A percentile compares a stretch with the other conserved stretches of the same genome.
phyloP scores from a whole-genome alignment of 2,797 vertebrate genomes.

The Sebastes kiyomatsui region DNA sequence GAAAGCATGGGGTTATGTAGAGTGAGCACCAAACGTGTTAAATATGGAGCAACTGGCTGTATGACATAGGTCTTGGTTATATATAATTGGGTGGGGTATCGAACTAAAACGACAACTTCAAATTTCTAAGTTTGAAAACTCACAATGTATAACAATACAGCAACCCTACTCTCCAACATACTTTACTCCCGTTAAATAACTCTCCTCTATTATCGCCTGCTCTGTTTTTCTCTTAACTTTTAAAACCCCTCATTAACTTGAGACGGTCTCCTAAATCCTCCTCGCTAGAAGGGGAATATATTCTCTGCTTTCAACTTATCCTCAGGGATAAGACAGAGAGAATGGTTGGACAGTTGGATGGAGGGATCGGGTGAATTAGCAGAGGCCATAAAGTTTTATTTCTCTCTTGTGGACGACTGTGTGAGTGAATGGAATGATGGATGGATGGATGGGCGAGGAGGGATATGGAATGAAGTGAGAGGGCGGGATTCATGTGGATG shows the following conservation, averaged over 20 bases:
- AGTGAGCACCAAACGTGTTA: background rate
- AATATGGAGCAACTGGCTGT: background rate
- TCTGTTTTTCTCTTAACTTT: slow-evolving; percentile 51
- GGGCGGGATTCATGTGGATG: background rate
- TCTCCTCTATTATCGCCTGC: slow-evolving; percentile 10
- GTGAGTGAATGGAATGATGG: background rate
- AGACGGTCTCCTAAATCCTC: slow-evolving; percentile 61
- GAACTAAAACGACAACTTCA: background rate
- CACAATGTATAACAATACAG: background rate
- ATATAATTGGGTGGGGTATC: background rate
- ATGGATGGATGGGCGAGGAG: slow-evolving; percentile 2
- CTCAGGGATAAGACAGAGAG: slow-evolving; percentile 29
- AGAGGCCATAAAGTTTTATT: slow-evolving; percentile 45
- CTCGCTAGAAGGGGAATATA: slow-evolving; percentile 54
- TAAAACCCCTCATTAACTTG: slow-evolving; percentile 61
- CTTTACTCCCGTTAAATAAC: slow-evolving; percentile 28
- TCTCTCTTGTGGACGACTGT: slow-evolving; percentile 18
- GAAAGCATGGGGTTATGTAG: background rate
- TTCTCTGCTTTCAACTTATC: slow-evolving; percentile 35
- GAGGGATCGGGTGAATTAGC: slow-evolving; percentile 18
- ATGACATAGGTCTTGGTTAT: background rate
- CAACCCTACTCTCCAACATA: background rate
- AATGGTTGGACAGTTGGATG: slow-evolving; percentile 7
- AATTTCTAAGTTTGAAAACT: slow-evolving; percentile 16
- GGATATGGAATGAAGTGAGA: background rate